Base-by-base conservation (phyloP, 2,888 invertebrate genomes). In the Itoplectis maculator region DNA sequence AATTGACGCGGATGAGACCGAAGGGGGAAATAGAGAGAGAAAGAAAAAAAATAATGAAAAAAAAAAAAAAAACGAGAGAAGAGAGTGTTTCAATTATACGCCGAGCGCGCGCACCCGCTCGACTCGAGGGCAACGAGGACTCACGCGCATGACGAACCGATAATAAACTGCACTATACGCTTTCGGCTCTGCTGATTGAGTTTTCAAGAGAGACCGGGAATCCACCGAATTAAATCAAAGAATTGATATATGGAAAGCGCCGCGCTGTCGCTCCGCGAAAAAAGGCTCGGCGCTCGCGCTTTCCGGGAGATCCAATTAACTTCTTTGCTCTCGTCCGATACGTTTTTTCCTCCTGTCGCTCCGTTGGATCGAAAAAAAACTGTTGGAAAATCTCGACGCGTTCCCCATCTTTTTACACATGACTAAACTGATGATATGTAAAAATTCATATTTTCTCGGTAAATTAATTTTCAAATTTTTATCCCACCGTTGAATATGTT, bases 81-180 rank as follows among this genome's bases (percentile, higher is more conserved):
- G 59, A 72, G 76, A 72, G 80, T 68, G 66, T 77, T 80, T 79
- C 76, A 77, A 73, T 83, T 83, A 83, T 79, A 72, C 80, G 68
- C 56, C 68, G 83, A 85, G 72, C 82, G 74, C 42, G 3, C 29
- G 29, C 29, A n/a, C n/a, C n/a, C n/a, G 66, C 54, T 77, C 35
- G 65, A 20, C 65, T 40, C 47, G 42, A 54, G 45, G 23, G 56
- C 20, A 20, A 40, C 61, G 56, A 47, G 37, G 69, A 18, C 56
- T 37, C 37, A n/a, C n/a, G 29, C 56, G 54, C 70, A 69, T 65
- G n/a, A 45, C 61, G 65, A 54, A 74, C 73, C 61, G 66, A 81
- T 73, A 78, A 81, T 77, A 65, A n/a, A 7, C 51, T 74, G 69
- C 23, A 73, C 59, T 54, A 61, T 72, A 66, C 76, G 59, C 15